phyloP scores from a whole-genome alignment of 35 echinoderm and acorn worm species.

The Stichopus chloronotus region DNA sequence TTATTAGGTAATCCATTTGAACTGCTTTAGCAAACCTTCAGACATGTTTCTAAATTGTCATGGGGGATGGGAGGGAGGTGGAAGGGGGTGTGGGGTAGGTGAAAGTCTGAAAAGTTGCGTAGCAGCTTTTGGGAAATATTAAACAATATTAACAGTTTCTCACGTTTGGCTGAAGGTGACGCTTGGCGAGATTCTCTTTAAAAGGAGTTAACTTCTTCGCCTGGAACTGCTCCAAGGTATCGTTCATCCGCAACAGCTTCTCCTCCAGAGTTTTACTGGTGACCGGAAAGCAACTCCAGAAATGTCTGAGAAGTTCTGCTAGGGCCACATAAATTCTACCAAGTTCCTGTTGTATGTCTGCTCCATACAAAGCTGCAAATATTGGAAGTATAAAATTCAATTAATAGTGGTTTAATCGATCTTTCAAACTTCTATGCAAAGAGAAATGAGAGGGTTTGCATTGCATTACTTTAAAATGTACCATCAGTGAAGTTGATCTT shows the following conservation, averaged over 20 bases:
- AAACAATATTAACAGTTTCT: constrained; percentile 31
- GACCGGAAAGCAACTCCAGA: constrained; percentile 93
- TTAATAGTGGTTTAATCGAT: neutral
- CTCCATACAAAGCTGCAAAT: constrained; percentile 77
- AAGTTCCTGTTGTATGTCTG: constrained; percentile 86
- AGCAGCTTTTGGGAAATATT: too few relatives aligned
- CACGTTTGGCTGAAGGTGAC: constrained; percentile 84
- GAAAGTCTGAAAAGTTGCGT: too few relatives aligned
- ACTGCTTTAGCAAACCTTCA: too few relatives aligned
- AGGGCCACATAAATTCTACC: constrained; percentile 76
- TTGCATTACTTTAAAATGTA: too few relatives aligned
- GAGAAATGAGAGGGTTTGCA: too few relatives aligned
- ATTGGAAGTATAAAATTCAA: neutral
- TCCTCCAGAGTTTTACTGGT: constrained; percentile 82
- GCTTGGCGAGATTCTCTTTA: constrained; percentile 69
- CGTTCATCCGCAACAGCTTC: constrained; percentile 90
- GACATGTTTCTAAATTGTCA: too few relatives aligned
- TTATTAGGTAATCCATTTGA: too few relatives aligned
- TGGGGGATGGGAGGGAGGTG: too few relatives aligned
- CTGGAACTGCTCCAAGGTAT: constrained; percentile 90
- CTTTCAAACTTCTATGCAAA: too few relatives aligned
- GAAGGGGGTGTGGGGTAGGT: too few relatives aligned
- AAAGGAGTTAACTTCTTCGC: constrained; percentile 87
- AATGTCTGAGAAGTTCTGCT: constrained; percentile 78
- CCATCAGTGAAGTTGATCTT: too few relatives aligned